Evolutionary conservation across 1,140 invertebrate species (phyloP).

Genomic region (Tetramorium parvispinum): DNA sequence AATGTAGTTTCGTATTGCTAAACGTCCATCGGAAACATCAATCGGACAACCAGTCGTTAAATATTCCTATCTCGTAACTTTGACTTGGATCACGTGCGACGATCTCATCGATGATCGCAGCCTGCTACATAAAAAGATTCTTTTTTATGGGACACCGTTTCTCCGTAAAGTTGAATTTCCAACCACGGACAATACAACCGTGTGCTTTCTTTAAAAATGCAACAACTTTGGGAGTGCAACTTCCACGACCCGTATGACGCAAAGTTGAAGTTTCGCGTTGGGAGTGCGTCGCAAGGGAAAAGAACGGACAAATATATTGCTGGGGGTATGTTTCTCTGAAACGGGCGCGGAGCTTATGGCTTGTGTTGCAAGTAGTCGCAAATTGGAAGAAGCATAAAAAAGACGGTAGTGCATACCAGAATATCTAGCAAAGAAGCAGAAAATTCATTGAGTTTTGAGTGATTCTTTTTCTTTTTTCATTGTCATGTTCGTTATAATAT

Average conservation of each 20-base stretch:
- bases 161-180: not conserved
- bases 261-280: constrained; percentile 10
- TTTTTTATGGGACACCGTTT: not conserved
- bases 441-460: not conserved
- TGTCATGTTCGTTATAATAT: not conserved
- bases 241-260: not conserved
- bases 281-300: not conserved
- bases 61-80: constrained; percentile 13
- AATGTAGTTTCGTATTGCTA: not conserved
- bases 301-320: not conserved
- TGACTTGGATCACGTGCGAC: not conserved
- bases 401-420: not conserved
- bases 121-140: no score
- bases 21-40: not conserved
- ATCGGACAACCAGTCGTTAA: not conserved
- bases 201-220: constrained; percentile 38
- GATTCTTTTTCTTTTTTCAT: not conserved
- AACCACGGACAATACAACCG: not conserved
- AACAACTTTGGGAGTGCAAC: constrained; percentile 1
- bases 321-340: not conserved
- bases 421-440: not conserved
- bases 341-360: not conserved
- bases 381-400: not conserved
- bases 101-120: not conserved
- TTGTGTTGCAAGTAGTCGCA: not conserved